A percentile compares a stretch with the other conserved stretches of the same genome.
phyloP scores from a whole-genome alignment of 1,140 invertebrate species.

The Chlorops oryzae region DNA sequence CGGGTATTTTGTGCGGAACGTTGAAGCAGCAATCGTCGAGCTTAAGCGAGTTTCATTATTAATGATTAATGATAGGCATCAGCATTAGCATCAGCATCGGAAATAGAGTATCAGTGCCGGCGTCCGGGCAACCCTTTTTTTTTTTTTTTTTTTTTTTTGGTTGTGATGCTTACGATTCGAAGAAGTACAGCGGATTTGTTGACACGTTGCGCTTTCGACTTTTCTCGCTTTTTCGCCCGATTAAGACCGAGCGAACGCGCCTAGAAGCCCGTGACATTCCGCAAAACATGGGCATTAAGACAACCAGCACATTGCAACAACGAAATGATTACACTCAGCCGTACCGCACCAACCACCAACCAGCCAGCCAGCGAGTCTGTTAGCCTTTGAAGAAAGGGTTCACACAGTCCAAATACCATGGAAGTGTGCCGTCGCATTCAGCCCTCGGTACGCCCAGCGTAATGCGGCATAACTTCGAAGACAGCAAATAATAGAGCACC shows the following conservation, averaged over 20 bases:
- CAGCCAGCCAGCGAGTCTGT: constrained; percentile 1
- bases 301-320: constrained; percentile 1
- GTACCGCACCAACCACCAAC: not conserved
- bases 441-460: not conserved
- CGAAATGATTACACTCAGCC: not conserved
- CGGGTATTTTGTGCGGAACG: too few species aligned
- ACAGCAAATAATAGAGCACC: not conserved
- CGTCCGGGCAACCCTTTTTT: not conserved
- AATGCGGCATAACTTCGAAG: not conserved
- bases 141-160: too few species aligned
- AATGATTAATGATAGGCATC: not conserved
- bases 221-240: not conserved
- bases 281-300: not conserved
- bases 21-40: too few species aligned
- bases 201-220: not conserved
- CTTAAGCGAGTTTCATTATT: not conserved
- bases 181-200: too few species aligned
- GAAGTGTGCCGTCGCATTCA: too few species aligned
- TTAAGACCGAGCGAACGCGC: not conserved
- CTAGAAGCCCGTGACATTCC: constrained; percentile 3
- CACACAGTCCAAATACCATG: too few species aligned
- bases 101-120: too few species aligned
- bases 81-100: too few species aligned
- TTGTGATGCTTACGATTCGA: too few species aligned
- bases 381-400: too few species aligned